Base-by-base conservation (phyloP, 1,140 invertebrate genomes). In the Neodiprion pinetum region DNA sequence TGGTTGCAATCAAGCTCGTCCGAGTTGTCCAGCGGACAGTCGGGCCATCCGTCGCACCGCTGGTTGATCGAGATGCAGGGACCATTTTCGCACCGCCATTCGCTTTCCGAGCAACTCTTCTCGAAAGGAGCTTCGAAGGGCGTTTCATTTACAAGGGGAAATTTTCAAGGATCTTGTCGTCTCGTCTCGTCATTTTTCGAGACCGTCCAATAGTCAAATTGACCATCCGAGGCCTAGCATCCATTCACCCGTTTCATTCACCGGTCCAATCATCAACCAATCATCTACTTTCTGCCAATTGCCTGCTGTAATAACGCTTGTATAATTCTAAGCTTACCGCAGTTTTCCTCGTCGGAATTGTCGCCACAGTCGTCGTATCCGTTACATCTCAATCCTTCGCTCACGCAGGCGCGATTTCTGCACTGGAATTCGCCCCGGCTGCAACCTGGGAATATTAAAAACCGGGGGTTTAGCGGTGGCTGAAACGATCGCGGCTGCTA, bases 11-110 rank as follows among this genome's bases (percentile, higher is more conserved):
- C 76, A 11, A 71, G 61, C 48, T 79, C 78, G 70, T 79, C 78
- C 79, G 91, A 92, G 76, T 79, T 85, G 85, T 93, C 93, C 61
- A 81, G 86, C 0, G 91, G 91, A 86, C 93, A 94, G 85, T 94
- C 92, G 53, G 89, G 79, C n/a, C 83, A 83, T 7, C 91, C 90
- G 81, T 94, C 90, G 81, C 93, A 94, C 47, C 90, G 90, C 12
- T 87, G 83, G 5, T 78, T 74, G 11, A 79, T 74, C 9, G 84
- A 80, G 77, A 94, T 92, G 81, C 93, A 94, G 3, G 91, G 90
- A 21, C 92, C 93, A 76, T 92, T 93, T 80, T 93, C 92, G 82
- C 93, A 94, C 66, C 90, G 81, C 80, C 89, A 90, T 75, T 90
- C 83, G 28, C 82, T 79, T 67, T 49, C 4, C 53, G 73, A 65